Evolutionary conservation across 2,888 invertebrate genomes (phyloP).

Genomic region (Leptinotarsa juncta): DNA sequence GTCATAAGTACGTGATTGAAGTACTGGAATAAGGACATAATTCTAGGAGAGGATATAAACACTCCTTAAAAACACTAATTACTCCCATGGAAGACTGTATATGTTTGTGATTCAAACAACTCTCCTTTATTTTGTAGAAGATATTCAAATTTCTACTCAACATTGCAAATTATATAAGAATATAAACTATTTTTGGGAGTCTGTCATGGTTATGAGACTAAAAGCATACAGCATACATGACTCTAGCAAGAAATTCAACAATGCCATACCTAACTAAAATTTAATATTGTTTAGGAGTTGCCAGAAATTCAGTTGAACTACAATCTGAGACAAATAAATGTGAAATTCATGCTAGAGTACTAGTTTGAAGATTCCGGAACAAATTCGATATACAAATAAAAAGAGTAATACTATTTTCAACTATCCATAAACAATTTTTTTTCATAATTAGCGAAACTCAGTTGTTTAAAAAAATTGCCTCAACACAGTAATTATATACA

Average conservation of each 20-base stretch:
- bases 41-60: slow-evolving; percentile 27
- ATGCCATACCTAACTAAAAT: neutral
- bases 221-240: neutral
- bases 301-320: neutral
- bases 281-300: neutral
- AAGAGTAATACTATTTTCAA: too few relatives aligned
- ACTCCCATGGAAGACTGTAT: slow-evolving; percentile 26
- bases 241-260: neutral
- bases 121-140: slow-evolving; percentile 12
- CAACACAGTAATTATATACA: too few relatives aligned
- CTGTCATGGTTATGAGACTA: slow-evolving; percentile 5
- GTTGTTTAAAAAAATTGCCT: neutral
- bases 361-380: too few relatives aligned
- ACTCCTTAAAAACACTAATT: slow-evolving; percentile 23
- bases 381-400: too few relatives aligned
- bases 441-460: neutral
- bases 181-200: neutral
- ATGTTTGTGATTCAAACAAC: slow-evolving; percentile 21
- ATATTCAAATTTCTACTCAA: neutral
- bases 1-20: slow-evolving; percentile 14
- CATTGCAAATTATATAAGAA: neutral
- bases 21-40: slow-evolving; percentile 22
- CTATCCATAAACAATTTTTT: neutral
- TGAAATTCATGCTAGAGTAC: too few relatives aligned
- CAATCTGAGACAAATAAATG: too few relatives aligned